Evolutionary conservation across 2,888 invertebrate genomes (phyloP), one percentile per base, ranked within the genome.

Genomic region (Crossocerus cetratus): DNA sequence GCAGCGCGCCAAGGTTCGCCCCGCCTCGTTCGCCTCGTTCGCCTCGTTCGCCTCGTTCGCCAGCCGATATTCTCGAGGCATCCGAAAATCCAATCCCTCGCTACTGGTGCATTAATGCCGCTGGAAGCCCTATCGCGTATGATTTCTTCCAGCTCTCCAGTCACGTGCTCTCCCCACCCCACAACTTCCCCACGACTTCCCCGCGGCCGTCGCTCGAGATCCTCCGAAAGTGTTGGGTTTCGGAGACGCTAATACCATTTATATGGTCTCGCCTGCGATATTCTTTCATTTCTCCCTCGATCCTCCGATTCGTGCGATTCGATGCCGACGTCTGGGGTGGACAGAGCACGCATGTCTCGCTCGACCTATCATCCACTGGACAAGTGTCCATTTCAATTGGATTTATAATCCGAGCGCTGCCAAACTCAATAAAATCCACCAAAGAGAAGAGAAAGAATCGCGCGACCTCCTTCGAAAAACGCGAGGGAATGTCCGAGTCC

Each of bases 71-170:
- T 32, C 32, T 74, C 78, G 82, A 64, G 73, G 69, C 65, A 76
- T 73, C 75, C 82, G 78, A 82, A 82, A 82, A 82, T 80, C 82
- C 82, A 80, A 80, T 82, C 82, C 82, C 74, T 76, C 45, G 32
- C 11, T n/a, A n/a, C n/a, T n/a, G 65, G 65, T 55, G 78, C 74
- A 61, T 73, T 73, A 69, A 72, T 65, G 53, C 63, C 65, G 55
- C n/a, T 14, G 63, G 82, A 82, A 82, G 80, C 82, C 81, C 68
- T 74, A 77, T 63, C 71, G 42, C 58, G 69, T 59, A 42, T 69
- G 78, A 77, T 77, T 75, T 72, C 66, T 81, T 75, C 72, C 74
- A 70, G 57, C 55, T 60, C 59, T 68, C 65, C 61, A 44, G 76
- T 32, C 68, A 71, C 76, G 66, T 64, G 45, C 62, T 32, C 57